Percentiles rank a stretch among this genome's conserved stretches.
These are phyloP conservation scores for Zoroaster sp. DNA, from an alignment of 53 echinoderm and acorn worm genomes.

Conservation along the genomic window DNA sequence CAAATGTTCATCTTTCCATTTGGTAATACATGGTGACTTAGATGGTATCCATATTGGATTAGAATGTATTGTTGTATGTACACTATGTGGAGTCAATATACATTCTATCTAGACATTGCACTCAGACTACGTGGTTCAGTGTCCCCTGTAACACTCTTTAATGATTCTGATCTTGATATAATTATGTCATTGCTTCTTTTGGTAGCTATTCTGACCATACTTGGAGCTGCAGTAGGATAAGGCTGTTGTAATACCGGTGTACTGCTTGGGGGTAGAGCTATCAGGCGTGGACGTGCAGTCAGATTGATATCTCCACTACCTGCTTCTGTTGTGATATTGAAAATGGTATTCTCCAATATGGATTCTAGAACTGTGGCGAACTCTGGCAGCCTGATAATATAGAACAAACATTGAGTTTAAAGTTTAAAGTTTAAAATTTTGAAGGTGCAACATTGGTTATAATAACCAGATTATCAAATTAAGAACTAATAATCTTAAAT, in stretches of 20 bases:
- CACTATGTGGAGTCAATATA: too few relatives aligned
- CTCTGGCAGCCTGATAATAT: constrained; percentile 76
- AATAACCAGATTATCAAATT: too few relatives aligned
- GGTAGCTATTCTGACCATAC: too few relatives aligned
- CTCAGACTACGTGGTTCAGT: neutral
- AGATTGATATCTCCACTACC: constrained; percentile 76
- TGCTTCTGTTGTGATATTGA: constrained; percentile 86
- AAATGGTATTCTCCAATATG: constrained; percentile 87
- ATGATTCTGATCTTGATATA: constrained; percentile 10
- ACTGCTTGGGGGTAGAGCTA: constrained; percentile 86
- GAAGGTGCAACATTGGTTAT: too few relatives aligned
- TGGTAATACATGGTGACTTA: too few relatives aligned
- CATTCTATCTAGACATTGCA: neutral
- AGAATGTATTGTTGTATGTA: too few relatives aligned
- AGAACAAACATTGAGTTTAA: too few relatives aligned
- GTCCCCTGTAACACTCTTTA: constrained; percentile 19
- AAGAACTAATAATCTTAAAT: too few relatives aligned
- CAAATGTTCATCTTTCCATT: too few relatives aligned
- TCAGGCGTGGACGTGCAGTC: constrained; percentile 88
- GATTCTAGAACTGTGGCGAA: constrained; percentile 85
- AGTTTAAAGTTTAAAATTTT: too few relatives aligned
- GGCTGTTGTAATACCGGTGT: neutral
- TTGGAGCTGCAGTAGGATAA: neutral
- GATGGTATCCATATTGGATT: too few relatives aligned
- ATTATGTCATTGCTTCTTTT: neutral